Base-by-base conservation (phyloP, 30 jellyfish, hydroid and myxozoan genomes). In the Morbakka virulenta region DNA sequence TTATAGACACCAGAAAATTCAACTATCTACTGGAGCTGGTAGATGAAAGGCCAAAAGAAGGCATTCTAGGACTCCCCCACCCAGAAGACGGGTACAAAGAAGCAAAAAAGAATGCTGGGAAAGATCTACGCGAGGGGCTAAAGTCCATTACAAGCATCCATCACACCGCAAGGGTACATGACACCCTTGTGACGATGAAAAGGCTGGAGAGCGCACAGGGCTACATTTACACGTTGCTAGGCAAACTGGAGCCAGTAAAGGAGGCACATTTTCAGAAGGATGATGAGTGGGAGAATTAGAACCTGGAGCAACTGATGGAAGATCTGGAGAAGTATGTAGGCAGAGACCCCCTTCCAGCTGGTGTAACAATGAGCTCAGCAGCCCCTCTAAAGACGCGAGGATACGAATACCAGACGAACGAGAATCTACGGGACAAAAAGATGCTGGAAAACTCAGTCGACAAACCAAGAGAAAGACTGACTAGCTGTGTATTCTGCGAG, bases 41-140 rank as follows among this genome's bases (percentile, higher is more conserved):
- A 17, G 68, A 61, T 50, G 88, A 88, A 31, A 76, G 78, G 79
- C 95, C 95, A 62, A 67, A 28, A 62, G 95, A 85, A 41, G 95
- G 67, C 33, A 6, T 41, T 17, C 85, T 74, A 20, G 86, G 86
- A 1, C 52, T 71, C 31, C 82, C 94, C 61, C 94, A 71, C 35
- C 53, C 84, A 47, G 24, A 17, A 30, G 87, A 71, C 30, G 94
- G 87, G 27, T 82, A 70, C 62, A 21, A 73, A 14, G 86, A 70
- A 74, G 88, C 87, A 31, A 82, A 35, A 79, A 79, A 48, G 86
- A 47, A 62, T 64, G 65, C 65, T 35, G 47, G 41, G 67, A 48
- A 67, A 67, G 35, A 79, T 65, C 26, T 80, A 41, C 65, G 86
- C 63, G 24, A 79, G 67, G 50, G 89, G 67, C 81, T 62, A 35